Conservation (phyloP, 2,888 invertebrate genomes). For the Eupithecia subfuscata region DNA sequence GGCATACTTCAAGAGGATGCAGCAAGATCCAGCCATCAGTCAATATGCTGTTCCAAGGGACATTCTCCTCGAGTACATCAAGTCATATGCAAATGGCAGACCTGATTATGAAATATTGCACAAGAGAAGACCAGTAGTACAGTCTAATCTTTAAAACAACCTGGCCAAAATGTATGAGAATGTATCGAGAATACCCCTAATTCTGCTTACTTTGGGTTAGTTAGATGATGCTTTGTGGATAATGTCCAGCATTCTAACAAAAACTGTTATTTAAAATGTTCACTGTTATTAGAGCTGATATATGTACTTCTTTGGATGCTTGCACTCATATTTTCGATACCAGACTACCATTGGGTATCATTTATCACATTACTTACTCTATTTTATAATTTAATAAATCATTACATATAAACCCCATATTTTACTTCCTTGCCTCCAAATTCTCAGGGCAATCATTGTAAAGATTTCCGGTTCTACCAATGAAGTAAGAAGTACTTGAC, state of each 20-base stretch:
- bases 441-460: background rate
- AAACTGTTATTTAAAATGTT: background rate
- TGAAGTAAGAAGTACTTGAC: background rate
- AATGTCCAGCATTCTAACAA: background rate
- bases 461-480: background rate
- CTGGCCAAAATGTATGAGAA: background rate
- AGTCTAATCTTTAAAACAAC: background rate
- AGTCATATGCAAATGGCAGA: conserved; percentile 48
- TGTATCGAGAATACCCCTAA: background rate
- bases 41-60: conserved; percentile 84
- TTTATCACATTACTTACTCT: background rate
- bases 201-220: background rate
- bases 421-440: background rate
- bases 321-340: background rate
- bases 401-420: background rate
- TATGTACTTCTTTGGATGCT: background rate
- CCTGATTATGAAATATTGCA: conserved; percentile 52
- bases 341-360: background rate
- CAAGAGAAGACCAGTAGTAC: background rate
- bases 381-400: background rate
- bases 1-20: conserved; percentile 86
- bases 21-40: conserved; percentile 85
- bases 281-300: background rate
- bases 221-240: background rate
- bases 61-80: conserved; percentile 74